Evolutionary conservation across 2,113 vertebrate species (phyloP), one percentile per base, ranked within the genome.

Genomic region (Heterochromis multidens): DNA sequence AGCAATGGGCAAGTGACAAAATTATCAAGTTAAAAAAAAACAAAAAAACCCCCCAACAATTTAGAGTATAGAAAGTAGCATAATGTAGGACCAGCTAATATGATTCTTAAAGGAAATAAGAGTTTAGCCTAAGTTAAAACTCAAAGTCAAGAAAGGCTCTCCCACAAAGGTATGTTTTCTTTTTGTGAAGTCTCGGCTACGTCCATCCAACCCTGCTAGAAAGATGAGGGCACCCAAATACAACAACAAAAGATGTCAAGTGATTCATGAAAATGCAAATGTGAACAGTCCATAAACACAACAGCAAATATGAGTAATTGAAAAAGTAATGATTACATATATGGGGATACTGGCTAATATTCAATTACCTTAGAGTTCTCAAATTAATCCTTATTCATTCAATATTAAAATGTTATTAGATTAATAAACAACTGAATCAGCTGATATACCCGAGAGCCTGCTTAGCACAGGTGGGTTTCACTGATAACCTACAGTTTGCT

Each of bases 131-230:
- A 8, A 40, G 3, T 40, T 40, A 31, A 40, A 19, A 43, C 37
- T 11, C 37, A 40, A 40, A 40, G 5, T 37, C 35, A 37, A 37
- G 35, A 40, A 3, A 43, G 12, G 40, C 40, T 43, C 40, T 43
- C 40, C 40, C 11, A 43, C 6, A 7, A 25, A 46, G 13, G 49
- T 7, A 2, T 19, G 49, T 19, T 52, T 19, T 52, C 17, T 17
- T 13, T 16, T 4, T 11, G 37, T 40, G 37, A 9, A 43, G 62
- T 31, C 21, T 40, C 12, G 7, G 62, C 12, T 0, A 6, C 35
- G 4, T 1, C 35, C 37, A 35, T 40, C 35, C 0, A 6, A 0
- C 63, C 8, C 40, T 70, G 65, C 27, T 4, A 12, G 49, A 19
- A 52, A 19, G 27, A 27, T 19, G 40, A 70, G n/a, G 65, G 6